A percentile compares a stretch with the other conserved stretches of the same genome.
Evolutionary conservation across 2,797 vertebrate species (phyloP).

Genomic region (Heterohyrax brucei): DNA sequence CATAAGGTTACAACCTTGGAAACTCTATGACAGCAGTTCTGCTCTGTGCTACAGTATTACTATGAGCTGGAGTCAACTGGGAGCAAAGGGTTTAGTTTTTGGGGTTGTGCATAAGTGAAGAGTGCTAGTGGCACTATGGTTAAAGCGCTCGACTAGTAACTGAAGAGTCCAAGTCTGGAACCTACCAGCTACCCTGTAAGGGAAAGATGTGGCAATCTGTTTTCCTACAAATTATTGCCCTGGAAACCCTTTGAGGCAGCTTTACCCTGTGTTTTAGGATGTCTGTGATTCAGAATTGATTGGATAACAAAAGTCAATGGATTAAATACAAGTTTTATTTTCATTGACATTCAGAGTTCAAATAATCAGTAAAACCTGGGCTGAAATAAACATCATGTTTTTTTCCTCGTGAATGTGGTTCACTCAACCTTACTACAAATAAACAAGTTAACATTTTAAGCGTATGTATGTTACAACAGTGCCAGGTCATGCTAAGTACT

Average conservation of each 20-base stretch:
- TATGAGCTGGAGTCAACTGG: background rate
- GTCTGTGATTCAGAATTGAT: too few species aligned
- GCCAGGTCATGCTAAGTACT: background rate
- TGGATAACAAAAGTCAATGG: too few species aligned
- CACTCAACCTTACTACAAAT: background rate
- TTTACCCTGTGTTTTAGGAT: background rate
- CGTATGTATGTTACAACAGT: background rate
- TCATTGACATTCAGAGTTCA: background rate
- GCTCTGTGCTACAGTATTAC: background rate
- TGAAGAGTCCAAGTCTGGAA: too few species aligned
- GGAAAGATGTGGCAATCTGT: too few species aligned
- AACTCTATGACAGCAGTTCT: background rate
- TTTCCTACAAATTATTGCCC: background rate
- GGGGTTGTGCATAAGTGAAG: too few species aligned
- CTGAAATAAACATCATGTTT: background rate
- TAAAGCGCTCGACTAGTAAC: too few species aligned
- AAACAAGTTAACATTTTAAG: background rate
- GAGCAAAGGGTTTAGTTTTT: too few species aligned
- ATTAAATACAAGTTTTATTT: background rate
- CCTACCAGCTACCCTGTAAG: too few species aligned
- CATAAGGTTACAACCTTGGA: background rate
- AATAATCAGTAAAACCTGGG: background rate
- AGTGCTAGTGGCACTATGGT: too few species aligned
- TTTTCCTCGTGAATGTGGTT: background rate
- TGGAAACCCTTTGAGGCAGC: background rate